phyloP scores from a whole-genome alignment of 2,888 invertebrate species.

The Lymantria monacha region DNA sequence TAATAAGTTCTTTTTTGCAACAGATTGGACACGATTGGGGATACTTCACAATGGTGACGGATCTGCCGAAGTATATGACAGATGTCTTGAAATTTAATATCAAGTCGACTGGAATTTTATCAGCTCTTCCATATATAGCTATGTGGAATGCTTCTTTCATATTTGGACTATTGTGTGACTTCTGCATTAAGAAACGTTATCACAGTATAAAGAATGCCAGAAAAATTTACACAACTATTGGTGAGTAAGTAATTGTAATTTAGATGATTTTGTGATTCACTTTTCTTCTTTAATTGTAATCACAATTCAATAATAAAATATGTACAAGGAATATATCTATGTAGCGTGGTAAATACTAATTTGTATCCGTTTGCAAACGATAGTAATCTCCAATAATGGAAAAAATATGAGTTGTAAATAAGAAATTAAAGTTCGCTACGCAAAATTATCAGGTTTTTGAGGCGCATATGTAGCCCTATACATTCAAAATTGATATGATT shows the following conservation, averaged over 20 bases:
- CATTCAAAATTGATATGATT: no score
- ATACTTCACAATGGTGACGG: conserved; percentile 87
- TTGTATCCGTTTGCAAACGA: no score
- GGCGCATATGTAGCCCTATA: no score
- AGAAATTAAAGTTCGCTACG: no score
- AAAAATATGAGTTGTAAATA: no score
- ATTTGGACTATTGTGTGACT: conserved; percentile 87
- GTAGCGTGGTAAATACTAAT: no score
- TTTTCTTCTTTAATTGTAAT: no score
- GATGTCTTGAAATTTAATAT: conserved; percentile 86
- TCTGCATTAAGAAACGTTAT: conserved; percentile 82
- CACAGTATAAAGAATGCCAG: conserved; percentile 81
- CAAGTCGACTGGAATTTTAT: conserved; percentile 83
- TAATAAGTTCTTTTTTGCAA: conserved; percentile 24
- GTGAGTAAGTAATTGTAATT: conserved; percentile 62
- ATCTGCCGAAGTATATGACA: conserved; percentile 87
- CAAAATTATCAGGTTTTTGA: no score
- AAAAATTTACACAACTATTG: conserved; percentile 86
- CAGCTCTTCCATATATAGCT: conserved; percentile 84
- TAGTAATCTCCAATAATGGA: no score
- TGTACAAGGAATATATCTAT: no score
- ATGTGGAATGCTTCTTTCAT: conserved; percentile 85
- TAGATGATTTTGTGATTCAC: not conserved
- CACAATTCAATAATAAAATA: no score
- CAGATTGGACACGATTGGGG: conserved; percentile 87